Conservation (phyloP, 2,797 vertebrate genomes). For the Gymnoscopelus microlampas region DNA sequence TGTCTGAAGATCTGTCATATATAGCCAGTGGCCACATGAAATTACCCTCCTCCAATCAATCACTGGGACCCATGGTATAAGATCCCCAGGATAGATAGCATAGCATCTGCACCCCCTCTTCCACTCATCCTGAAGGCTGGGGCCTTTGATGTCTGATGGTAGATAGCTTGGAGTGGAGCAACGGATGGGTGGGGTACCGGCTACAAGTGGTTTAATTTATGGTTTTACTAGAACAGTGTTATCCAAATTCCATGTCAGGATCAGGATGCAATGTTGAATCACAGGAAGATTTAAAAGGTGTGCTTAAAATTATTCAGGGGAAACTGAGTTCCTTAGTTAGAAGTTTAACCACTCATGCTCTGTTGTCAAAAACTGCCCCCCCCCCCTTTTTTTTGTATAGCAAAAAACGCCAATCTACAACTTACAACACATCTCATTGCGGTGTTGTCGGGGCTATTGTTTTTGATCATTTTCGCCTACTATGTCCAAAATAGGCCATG, state of each 20-base stretch:
- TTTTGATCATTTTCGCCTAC: no score
- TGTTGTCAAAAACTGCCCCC: no score
- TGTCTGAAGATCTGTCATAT: slow-evolving; percentile 53
- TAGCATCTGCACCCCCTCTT: no score
- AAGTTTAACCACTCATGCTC: no score
- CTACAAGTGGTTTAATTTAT: background rate
- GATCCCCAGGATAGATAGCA: slow-evolving; percentile 10
- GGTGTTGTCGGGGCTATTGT: no score
- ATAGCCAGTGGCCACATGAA: slow-evolving; percentile 61
- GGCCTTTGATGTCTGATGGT: background rate
- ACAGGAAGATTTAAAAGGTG: background rate
- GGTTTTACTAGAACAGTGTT: background rate
- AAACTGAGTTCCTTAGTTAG: no score
- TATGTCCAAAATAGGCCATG: no score
- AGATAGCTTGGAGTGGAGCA: background rate
- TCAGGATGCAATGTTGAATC: background rate
- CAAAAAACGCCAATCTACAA: no score
- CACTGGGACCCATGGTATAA: slow-evolving; percentile 16
- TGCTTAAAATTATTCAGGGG: background rate
- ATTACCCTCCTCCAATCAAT: slow-evolving; percentile 17
- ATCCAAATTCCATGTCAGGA: background rate
- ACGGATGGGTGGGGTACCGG: background rate
- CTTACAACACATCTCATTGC: no score
- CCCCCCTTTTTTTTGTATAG: no score
- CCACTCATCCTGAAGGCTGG: no score